These are phyloP conservation scores for Coluber constrictor DNA, from an alignment of 2,797 vertebrate species.

Conservation along the genomic window DNA sequence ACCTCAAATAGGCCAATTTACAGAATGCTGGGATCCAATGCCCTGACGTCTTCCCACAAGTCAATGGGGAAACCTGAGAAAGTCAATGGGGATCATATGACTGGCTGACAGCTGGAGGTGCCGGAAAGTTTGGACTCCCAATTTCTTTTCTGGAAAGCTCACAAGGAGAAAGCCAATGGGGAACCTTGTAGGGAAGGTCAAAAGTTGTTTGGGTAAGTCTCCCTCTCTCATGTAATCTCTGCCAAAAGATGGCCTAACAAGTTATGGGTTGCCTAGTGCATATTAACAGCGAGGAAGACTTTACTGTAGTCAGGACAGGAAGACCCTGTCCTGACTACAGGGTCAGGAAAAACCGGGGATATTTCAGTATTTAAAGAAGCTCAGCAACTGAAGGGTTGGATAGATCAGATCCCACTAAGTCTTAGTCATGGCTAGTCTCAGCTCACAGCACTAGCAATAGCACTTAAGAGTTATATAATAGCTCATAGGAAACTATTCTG, in stretches of 20 bases:
- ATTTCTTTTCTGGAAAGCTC: too few relatives aligned
- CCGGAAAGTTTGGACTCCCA: too few relatives aligned
- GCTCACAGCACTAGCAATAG: too few relatives aligned
- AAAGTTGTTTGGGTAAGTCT: not conserved
- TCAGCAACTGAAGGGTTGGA: not conserved
- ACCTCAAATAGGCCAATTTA: not conserved
- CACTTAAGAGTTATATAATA: not conserved
- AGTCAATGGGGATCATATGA: too few relatives aligned
- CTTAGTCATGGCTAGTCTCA: not conserved
- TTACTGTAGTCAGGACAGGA: not conserved
- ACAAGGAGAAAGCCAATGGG: not conserved
- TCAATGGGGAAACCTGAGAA: not conserved
- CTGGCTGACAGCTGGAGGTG: too few relatives aligned
- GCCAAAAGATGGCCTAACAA: not conserved
- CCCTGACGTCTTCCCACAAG: not conserved
- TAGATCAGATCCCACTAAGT: not conserved
- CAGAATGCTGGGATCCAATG: not conserved
- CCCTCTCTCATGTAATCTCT: not conserved
- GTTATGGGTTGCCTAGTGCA: not conserved
- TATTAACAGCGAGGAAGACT: not conserved
- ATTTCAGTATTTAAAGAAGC: not conserved
- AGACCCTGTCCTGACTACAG: too few relatives aligned
- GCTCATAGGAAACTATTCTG: not conserved
- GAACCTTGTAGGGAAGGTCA: not conserved
- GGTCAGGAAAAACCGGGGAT: not conserved